These are phyloP conservation scores for Percopsis omiscomaycus DNA, from an alignment of 2,797 vertebrate genomes.

Conservation along the genomic window DNA sequence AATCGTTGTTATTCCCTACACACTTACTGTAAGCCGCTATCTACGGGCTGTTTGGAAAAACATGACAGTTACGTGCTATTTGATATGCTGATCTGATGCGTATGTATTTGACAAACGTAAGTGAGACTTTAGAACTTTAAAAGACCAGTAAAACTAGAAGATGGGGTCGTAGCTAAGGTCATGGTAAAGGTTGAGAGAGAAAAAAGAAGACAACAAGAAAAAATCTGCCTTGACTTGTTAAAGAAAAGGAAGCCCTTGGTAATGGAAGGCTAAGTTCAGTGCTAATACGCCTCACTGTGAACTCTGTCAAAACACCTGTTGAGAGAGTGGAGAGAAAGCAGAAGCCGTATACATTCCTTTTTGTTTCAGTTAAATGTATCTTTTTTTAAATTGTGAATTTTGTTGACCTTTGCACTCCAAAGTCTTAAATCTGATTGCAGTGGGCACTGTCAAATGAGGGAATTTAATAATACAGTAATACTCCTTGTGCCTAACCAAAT, in stretches of 20 bases:
- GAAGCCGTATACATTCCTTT: constrained; percentile 61
- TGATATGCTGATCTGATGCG: constrained; percentile 15
- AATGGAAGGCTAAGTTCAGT: constrained; percentile 46
- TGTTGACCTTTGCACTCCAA: not conserved
- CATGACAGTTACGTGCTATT: constrained; percentile 29
- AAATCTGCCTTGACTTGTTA: constrained; percentile 45
- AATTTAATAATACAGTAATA: not conserved
- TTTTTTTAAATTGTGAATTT: too few species aligned
- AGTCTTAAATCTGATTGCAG: constrained; percentile 24
- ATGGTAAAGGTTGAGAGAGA: constrained; percentile 36
- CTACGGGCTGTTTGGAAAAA: constrained; percentile 33
- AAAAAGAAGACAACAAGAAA: constrained; percentile 28
- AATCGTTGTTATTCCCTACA: not conserved
- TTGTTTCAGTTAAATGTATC: constrained; percentile 1
- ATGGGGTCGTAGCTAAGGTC: constrained; percentile 36
- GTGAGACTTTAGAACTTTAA: constrained; percentile 35
- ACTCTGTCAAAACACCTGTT: constrained; percentile 53
- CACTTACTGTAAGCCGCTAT: constrained; percentile 22
- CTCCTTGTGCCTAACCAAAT: constrained; percentile 5
- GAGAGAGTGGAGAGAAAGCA: constrained; percentile 56
- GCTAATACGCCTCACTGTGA: constrained; percentile 27
- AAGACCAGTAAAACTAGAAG: constrained; percentile 42
- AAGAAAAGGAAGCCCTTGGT: constrained; percentile 41
- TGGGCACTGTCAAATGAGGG: not conserved
- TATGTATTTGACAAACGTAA: constrained; percentile 14